phyloP scores from a whole-genome alignment of 1,140 invertebrate species.

The Cyphomyrmex costatus region DNA sequence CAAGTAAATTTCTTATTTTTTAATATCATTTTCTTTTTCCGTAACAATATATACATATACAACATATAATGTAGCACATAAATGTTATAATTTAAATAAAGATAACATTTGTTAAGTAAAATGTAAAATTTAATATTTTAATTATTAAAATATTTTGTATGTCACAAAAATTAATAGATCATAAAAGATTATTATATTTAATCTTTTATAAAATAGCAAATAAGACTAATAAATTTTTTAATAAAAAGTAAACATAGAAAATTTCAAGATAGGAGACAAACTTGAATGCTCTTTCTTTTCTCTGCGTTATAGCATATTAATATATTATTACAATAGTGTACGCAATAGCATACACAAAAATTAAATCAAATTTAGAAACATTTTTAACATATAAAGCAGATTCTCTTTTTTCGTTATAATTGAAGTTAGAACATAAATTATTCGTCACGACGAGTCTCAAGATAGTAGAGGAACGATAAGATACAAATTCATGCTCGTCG shows the following conservation, averaged over 20 bases:
- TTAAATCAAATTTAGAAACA: background rate
- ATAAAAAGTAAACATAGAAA: background rate
- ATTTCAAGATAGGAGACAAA: background rate
- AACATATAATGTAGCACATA: slow-evolving; percentile 1
- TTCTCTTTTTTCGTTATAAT: background rate
- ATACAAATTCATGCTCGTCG: slow-evolving; percentile 6
- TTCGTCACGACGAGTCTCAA: background rate
- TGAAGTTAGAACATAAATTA: background rate
- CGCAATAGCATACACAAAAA: background rate
- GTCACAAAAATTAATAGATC: background rate
- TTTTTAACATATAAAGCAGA: background rate
- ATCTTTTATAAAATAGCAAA: background rate
- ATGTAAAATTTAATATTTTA: background rate
- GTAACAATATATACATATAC: background rate
- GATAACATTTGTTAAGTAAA: background rate
- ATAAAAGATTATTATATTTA: background rate
- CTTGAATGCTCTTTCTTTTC: background rate
- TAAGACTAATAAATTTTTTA: background rate
- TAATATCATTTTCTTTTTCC: background rate
- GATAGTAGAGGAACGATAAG: slow-evolving; percentile 17
- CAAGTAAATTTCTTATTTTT: background rate
- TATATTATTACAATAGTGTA: background rate
- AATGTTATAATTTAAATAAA: background rate
- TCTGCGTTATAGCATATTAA: background rate
- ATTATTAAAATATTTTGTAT: slow-evolving; percentile 3